Conservation (phyloP, 2,797 vertebrate genomes). For the Myotis findleyi region DNA sequence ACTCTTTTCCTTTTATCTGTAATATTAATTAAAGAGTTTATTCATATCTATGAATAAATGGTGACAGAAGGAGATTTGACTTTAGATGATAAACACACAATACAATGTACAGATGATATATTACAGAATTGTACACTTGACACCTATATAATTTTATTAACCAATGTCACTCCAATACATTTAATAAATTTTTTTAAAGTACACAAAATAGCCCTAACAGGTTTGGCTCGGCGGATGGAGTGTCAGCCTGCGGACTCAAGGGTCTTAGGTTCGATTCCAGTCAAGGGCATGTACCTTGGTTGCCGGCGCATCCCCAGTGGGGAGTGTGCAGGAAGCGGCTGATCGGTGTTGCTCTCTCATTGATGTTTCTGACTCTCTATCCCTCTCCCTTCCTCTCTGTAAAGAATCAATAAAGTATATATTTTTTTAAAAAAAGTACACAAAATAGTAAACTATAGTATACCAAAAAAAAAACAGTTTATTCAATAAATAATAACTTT, state of each 20-base stretch:
- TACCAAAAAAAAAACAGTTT: not conserved
- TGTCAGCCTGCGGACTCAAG: no score
- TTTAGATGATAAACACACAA: not conserved
- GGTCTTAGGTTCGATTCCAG: no score
- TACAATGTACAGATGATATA: not conserved
- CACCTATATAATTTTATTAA: not conserved
- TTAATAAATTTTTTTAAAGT: not conserved
- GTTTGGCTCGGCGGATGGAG: no score
- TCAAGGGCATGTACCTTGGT: no score
- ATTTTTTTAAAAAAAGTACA: not conserved
- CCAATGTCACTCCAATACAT: not conserved
- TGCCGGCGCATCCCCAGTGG: no score
- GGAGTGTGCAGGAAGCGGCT: no score
- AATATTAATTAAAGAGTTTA: conserved; percentile 18
- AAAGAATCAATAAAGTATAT: no score
- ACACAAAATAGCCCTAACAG: no score
- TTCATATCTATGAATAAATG: not conserved
- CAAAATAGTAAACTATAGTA: not conserved
- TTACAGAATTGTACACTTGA: not conserved
- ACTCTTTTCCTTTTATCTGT: not conserved
- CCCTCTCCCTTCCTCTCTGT: no score
- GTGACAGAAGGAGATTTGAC: not conserved
- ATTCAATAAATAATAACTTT: not conserved
- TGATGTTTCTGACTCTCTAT: no score
- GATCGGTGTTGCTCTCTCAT: no score